phyloP scores from a whole-genome alignment of 1,140 invertebrate genomes.

The Rhyzopertha dominica region DNA sequence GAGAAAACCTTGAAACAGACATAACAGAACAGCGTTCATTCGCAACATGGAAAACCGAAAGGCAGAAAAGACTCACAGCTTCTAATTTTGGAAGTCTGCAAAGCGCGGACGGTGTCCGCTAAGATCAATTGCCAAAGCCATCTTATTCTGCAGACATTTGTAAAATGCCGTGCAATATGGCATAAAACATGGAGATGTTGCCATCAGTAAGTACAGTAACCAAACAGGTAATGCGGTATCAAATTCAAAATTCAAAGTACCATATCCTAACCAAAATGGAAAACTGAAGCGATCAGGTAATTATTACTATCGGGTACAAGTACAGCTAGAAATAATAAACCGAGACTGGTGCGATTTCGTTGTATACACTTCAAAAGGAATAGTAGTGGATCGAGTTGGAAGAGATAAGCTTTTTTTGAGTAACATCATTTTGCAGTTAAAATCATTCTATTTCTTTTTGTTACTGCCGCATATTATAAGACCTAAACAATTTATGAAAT shows the following conservation, averaged over 20 bases:
- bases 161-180: constrained; percentile 22
- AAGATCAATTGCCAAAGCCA: constrained; percentile 19
- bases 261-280: constrained; percentile 17
- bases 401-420: constrained; percentile 22
- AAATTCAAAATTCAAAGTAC: constrained; percentile 20
- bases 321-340: constrained; percentile 38
- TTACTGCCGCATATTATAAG: too few species aligned
- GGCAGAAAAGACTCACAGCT: constrained; percentile 28
- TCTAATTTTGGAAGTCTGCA: constrained; percentile 36
- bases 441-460: constrained; percentile 29
- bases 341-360: constrained; percentile 44
- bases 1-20: background rate
- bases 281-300: constrained; percentile 24
- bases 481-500: too few species aligned
- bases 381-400: constrained; percentile 20
- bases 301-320: constrained; percentile 38
- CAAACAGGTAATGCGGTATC: constrained; percentile 15
- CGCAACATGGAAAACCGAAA: constrained; percentile 19
- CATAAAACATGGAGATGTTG: constrained; percentile 18
- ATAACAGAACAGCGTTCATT: constrained; percentile 7
- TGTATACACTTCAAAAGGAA: constrained; percentile 39
- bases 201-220: constrained; percentile 16
- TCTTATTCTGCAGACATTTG: constrained; percentile 18
- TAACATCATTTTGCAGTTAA: constrained; percentile 23
- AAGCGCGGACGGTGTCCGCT: constrained; percentile 21